Evolutionary conservation across 2,888 invertebrate genomes (phyloP).

Genomic region (Baronia brevicornis): DNA sequence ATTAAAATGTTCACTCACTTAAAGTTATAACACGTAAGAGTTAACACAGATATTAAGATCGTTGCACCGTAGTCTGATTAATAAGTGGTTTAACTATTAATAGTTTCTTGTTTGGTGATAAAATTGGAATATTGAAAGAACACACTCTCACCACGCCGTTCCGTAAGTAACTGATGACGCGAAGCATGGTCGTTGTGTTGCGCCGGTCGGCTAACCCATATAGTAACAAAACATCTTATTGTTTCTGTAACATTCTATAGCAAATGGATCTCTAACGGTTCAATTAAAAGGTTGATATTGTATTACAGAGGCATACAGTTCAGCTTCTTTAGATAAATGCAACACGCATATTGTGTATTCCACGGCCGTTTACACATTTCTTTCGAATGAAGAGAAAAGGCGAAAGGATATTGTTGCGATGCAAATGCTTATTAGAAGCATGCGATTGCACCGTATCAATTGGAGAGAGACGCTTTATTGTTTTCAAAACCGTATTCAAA

Average conservation of each 20-base stretch:
- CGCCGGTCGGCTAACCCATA: constrained; percentile 32
- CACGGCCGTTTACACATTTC: constrained; percentile 62
- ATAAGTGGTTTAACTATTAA: constrained; percentile 31
- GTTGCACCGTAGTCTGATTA: constrained; percentile 29
- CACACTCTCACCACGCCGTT: constrained; percentile 31
- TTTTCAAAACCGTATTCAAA: neutral
- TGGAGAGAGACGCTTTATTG: constrained; percentile 5
- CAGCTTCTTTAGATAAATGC: constrained; percentile 31
- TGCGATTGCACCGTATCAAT: constrained; percentile 11
- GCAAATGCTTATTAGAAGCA: constrained; percentile 29
- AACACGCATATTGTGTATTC: constrained; percentile 55
- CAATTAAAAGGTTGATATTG: constrained; percentile 17
- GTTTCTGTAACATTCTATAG: constrained; percentile 9
- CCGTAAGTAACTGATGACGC: constrained; percentile 49
- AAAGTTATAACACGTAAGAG: constrained; percentile 16
- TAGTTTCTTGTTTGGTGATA: constrained; percentile 30
- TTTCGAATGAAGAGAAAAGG: constrained; percentile 60
- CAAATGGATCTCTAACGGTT: constrained; percentile 13
- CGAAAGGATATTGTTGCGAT: constrained; percentile 54
- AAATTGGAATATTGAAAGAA: constrained; percentile 20
- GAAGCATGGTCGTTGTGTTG: constrained; percentile 30
- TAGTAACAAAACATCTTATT: constrained; percentile 28
- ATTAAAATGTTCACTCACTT: constrained; percentile 28
- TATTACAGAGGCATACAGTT: constrained; percentile 13
- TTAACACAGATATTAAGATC: constrained; percentile 33